Percentiles rank a stretch among this genome's conserved stretches.
These are phyloP conservation scores for Mormyrus hasselquistii DNA, from an alignment of 2,797 vertebrate genomes.

Conservation along the genomic window DNA sequence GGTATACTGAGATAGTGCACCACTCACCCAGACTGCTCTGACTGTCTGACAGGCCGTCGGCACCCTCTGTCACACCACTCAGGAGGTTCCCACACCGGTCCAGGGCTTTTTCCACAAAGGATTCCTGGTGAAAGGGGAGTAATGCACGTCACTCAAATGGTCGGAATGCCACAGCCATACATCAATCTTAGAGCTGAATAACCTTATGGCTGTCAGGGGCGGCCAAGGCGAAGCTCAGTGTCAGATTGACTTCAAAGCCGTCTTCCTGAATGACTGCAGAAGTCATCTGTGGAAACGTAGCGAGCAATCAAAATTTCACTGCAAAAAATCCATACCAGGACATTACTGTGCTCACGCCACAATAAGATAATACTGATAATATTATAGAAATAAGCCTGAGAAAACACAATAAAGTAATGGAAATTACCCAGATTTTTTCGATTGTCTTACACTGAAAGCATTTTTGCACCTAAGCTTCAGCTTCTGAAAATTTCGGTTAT, in stretches of 20 bases:
- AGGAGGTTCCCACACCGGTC: slow-evolving; percentile 44
- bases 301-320: background rate
- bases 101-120: slow-evolving; percentile 37
- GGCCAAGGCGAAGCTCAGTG: slow-evolving; percentile 64
- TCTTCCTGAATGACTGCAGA: slow-evolving; percentile 78
- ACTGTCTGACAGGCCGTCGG: slow-evolving; percentile 33
- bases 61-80: slow-evolving; percentile 55
- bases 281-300: slow-evolving; percentile 64
- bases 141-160: background rate
- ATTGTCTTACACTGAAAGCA: background rate
- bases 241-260: slow-evolving; percentile 62
- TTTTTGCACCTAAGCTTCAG: background rate
- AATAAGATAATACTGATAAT: background rate
- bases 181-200: background rate
- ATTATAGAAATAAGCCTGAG: background rate
- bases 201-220: slow-evolving; percentile 37
- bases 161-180: background rate
- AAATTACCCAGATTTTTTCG: background rate
- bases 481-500: background rate
- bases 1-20: background rate
- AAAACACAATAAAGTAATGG: background rate
- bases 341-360: background rate
- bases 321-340: background rate
- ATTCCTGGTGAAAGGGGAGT: slow-evolving; percentile 41
- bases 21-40: slow-evolving; percentile 54